Evolutionary conservation across 2,888 invertebrate genomes (phyloP).

Genomic region (Quadriops clusia): DNA sequence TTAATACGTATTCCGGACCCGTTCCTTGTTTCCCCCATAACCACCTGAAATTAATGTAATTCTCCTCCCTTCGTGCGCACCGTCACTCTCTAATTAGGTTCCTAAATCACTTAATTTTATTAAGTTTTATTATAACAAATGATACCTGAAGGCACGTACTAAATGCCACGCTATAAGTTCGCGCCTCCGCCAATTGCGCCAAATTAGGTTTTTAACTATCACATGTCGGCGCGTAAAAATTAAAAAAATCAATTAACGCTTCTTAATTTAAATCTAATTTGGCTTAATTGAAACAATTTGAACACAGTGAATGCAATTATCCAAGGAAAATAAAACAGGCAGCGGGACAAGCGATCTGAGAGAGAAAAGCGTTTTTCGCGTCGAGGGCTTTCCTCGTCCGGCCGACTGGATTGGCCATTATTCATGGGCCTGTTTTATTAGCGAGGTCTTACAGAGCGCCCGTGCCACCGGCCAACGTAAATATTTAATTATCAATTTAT

Average conservation of each 20-base stretch:
- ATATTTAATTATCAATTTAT: slow-evolving; percentile 30
- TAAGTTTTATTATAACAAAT: too few species aligned
- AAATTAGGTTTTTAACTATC: too few species aligned
- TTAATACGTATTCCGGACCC: too few species aligned
- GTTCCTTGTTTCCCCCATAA: too few species aligned
- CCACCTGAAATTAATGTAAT: too few species aligned
- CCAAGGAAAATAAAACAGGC: slow-evolving; percentile 22
- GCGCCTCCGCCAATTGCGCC: too few species aligned
- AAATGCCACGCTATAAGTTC: too few species aligned
- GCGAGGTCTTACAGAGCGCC: slow-evolving; percentile 22
- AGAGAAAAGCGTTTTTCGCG: slow-evolving; percentile 12
- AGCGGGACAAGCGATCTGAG: slow-evolving; percentile 18
- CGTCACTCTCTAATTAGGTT: too few species aligned
- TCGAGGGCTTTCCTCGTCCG: slow-evolving; percentile 14
- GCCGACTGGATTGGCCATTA: slow-evolving; percentile 19
- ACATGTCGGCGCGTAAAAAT: too few species aligned
- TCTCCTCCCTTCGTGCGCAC: too few species aligned
- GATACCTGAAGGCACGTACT: too few species aligned
- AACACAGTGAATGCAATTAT: slow-evolving; percentile 24
- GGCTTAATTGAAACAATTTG: slow-evolving; percentile 25
- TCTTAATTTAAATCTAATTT: slow-evolving; percentile 26
- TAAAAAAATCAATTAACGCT: slow-evolving; percentile 24
- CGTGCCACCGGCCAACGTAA: slow-evolving; percentile 21
- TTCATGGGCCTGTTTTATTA: slow-evolving; percentile 26
- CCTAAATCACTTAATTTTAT: too few species aligned